Base-by-base conservation (phyloP, 2,113 vertebrate genomes). In the Acrocephalus arundinaceus region DNA sequence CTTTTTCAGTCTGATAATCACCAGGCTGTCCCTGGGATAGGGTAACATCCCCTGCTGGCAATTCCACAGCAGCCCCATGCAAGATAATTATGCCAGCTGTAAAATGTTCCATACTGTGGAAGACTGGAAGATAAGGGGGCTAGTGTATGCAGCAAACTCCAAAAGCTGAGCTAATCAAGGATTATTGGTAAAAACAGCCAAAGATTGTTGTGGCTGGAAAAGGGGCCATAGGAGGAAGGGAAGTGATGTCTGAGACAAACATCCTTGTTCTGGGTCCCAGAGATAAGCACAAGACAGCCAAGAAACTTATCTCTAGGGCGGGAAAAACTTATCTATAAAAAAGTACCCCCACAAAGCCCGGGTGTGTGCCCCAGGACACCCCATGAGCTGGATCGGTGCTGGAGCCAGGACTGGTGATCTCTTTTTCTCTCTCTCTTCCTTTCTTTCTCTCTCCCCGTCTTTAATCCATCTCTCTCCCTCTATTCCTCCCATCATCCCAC, bases 331-430 rank as follows among this genome's bases (percentile, higher is more conserved):
- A 70, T 49, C 48, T 55, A 9, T 19, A 43, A 13, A 41, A 33
- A 89, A 27, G 19, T 49, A 61, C 25, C 25, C 11, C 25, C 63
- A 62, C 13, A 48, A 54, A n/a, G 62, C 25, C 57, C 1, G 5
- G 35, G n/a, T 25, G 23, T 43, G 28, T 1, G 0, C n/a, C n/a
- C 39, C 15, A 70, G 55, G 48, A 49, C 24, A 89, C 14, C 8
- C 14, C 17, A 75, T 43, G 24, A 31, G 55, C 48, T 62, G 39
- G 33, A 23, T 1, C 0, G 0, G 9, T n/a, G 70, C 39, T 68
- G 71, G n/a, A 76, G 48, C 9, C 62, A 83, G n/a, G 46, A 62
- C 63, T 70, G 41, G 10, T 83, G 30, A 48, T 48, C 24, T 54
- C 23, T 41, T 30, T 45, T 45, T 43, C 35, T 81, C 7, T 33